Conservation (phyloP, 2,888 invertebrate genomes). For the Ellobium chinense region DNA sequence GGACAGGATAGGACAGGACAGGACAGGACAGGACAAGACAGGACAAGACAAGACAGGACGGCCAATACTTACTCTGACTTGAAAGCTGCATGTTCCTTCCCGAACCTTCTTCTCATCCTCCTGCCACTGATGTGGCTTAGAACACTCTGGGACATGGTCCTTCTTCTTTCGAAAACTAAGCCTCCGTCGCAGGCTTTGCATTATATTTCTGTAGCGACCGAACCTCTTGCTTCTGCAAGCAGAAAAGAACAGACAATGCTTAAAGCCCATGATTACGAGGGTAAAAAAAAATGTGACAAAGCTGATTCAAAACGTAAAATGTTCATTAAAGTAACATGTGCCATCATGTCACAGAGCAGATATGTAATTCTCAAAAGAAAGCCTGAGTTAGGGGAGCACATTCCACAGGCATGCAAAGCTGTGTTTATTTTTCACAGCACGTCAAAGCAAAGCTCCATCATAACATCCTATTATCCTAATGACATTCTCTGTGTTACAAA, state of each 20-base stretch:
- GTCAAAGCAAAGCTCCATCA: too few species aligned
- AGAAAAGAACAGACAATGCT: conserved; percentile 12
- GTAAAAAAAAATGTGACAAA: too few species aligned
- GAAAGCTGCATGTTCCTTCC: conserved; percentile 97
- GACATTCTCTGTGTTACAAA: too few species aligned
- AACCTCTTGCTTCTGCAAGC: conserved; percentile 49
- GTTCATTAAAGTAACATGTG: too few species aligned
- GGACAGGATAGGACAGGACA: neutral
- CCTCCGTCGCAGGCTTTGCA: conserved; percentile 77
- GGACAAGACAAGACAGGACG: neutral
- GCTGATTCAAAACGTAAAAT: too few species aligned
- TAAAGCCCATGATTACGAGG: too few species aligned
- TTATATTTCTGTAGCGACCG: conserved; percentile 56
- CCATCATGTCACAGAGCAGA: too few species aligned
- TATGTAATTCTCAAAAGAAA: too few species aligned
- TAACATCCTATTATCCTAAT: too few species aligned
- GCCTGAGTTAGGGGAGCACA: too few species aligned
- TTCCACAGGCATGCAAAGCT: too few species aligned
- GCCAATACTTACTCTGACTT: conserved; percentile 89
- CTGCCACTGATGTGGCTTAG: conserved; percentile 98
- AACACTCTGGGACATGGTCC: conserved; percentile 85
- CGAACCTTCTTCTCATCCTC: conserved; percentile 98
- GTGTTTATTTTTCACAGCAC: too few species aligned
- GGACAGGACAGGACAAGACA: neutral
- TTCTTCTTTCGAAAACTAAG: conserved; percentile 88